Evolutionary conservation across 2,888 invertebrate genomes (phyloP), one percentile per base, ranked within the genome.

Genomic region (Plebejus anna): DNA sequence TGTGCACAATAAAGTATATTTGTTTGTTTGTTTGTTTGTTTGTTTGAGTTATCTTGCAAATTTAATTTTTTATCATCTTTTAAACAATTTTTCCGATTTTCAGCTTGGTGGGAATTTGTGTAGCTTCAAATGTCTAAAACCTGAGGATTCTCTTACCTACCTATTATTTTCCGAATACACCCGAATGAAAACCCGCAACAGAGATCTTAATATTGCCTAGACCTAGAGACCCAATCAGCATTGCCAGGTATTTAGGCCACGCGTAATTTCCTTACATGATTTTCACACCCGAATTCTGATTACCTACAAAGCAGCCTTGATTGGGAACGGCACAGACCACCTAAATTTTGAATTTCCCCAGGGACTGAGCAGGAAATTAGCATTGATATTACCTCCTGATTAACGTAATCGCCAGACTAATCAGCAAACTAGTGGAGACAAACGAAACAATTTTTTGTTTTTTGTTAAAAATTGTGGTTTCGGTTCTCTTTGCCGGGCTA

Each of bases 351-450:
- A 66, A 77, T 75, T 77, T 73, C 78, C 77, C 77, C 66, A n/a
- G 78, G 78, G 78, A 75, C 5, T 42, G 22, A 59, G 76, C 70
- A 59, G 38, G 78, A 66, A 75, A 77, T 76, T 75, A 75, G 77
- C 78, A 78, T 77, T 77, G 42, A 42, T 42, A 38, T 42, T 71
- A 71, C 38, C 71, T 42, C 71, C 71, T 71, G 42, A 42, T 71
- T 38, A 7, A 38, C 28, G 28, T 61, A 66, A 36, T 66, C 32
- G 32, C 13, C 61, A 66, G 32, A 32, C 16, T 66, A 36, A 66
- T 36, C 66, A 66, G 66, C 6, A 28, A 66, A 66, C 32, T 66
- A 36, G 28, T 61, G 36, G 13, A 66, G 61, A 11, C 3, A 61
- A 61, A 61, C 28, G 11, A 5, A 16, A 55, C 55, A 13, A 16